These are phyloP conservation scores for Pluvianellus socialis DNA, from an alignment of 2,113 vertebrate genomes.

Conservation along the genomic window DNA sequence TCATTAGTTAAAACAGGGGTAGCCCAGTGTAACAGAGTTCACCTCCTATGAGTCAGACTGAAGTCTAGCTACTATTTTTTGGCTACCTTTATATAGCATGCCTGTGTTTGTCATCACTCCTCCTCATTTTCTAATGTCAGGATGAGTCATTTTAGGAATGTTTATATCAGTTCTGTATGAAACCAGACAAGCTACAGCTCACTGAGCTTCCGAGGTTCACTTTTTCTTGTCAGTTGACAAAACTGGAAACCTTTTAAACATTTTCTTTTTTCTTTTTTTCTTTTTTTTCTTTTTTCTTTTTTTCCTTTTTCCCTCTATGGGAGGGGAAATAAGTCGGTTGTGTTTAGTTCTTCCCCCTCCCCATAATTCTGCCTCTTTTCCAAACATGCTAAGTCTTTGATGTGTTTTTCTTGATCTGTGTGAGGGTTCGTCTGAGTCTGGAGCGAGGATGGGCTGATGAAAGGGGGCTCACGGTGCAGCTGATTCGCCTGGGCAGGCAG, in stretches of 20 bases:
- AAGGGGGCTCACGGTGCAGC: rapidly evolving
- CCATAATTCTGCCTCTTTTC: background rate
- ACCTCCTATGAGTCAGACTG: slow-evolving; percentile 46
- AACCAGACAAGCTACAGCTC: slow-evolving; percentile 23
- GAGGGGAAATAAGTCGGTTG: background rate
- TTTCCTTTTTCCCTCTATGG: too few species aligned
- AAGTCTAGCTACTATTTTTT: slow-evolving; percentile 55
- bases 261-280: background rate
- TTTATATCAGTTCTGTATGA: slow-evolving; percentile 40
- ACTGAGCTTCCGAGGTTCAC: background rate
- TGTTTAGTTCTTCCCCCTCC: background rate
- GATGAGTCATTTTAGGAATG: slow-evolving; percentile 31
- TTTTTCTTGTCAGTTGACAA: background rate
- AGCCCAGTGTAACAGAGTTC: slow-evolving; percentile 9
- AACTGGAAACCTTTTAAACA: background rate
- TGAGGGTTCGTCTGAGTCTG: background rate
- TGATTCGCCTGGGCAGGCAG: background rate
- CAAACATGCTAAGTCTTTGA: background rate
- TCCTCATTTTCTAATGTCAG: slow-evolving; percentile 39
- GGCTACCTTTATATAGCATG: slow-evolving; percentile 27
- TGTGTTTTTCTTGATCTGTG: background rate
- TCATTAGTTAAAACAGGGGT: background rate
- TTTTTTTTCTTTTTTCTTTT: too few species aligned
- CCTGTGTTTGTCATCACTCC: slow-evolving; percentile 50
- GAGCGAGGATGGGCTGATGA: background rate